A percentile compares a stretch with the other conserved stretches of the same genome.
phyloP scores from a whole-genome alignment of 2,113 vertebrate genomes.

The Setophaga coronata region DNA sequence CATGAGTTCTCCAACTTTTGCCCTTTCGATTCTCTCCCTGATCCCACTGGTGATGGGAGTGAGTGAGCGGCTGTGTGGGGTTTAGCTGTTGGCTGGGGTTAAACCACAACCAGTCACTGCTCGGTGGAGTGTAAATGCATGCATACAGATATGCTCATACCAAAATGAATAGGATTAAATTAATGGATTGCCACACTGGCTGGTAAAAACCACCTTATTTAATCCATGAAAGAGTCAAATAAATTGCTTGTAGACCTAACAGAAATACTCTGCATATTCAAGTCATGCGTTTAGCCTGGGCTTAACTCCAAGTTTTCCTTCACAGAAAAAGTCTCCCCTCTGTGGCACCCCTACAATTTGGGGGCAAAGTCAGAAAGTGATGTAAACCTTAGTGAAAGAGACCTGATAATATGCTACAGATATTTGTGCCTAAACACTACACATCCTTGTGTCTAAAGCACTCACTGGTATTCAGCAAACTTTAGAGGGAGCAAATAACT shows the following conservation, averaged over 20 bases:
- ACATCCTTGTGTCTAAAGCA: background rate
- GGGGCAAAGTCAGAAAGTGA: background rate
- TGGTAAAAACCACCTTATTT: background rate
- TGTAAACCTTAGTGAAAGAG: background rate
- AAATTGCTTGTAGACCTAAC: background rate
- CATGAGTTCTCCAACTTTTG: background rate
- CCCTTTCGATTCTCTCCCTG: background rate
- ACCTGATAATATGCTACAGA: background rate
- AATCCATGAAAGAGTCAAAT: background rate
- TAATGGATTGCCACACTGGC: background rate
- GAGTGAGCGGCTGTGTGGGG: fast-evolving
- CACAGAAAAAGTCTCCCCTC: background rate
- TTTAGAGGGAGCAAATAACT: background rate
- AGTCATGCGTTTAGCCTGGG: background rate
- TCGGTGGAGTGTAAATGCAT: background rate
- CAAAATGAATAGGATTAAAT: background rate
- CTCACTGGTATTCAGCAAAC: background rate
- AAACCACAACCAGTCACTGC: background rate
- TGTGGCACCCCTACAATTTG: background rate
- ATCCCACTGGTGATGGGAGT: background rate
- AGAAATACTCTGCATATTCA: background rate
- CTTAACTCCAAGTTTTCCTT: background rate
- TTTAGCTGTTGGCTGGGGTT: background rate
- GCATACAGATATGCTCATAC: background rate
- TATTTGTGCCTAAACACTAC: background rate